Conservation (phyloP, 2,797 vertebrate genomes). For the Valencia hispanica region DNA sequence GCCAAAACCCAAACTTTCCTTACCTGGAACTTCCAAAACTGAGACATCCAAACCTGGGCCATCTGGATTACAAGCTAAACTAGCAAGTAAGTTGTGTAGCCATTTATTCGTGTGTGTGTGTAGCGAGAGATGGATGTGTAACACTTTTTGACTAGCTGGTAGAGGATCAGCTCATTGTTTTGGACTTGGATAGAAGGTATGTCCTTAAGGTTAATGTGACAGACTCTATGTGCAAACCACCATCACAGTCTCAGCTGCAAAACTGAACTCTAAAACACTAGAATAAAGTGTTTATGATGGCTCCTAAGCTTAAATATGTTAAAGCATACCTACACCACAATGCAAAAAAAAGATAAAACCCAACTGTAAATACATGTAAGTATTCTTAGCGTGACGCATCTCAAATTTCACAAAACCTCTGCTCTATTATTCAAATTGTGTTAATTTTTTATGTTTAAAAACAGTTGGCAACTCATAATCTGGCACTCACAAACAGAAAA, state of each 20-base stretch:
- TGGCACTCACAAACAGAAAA: not conserved
- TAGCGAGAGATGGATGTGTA: not conserved
- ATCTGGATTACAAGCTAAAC: slow-evolving; percentile 99
- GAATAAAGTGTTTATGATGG: not conserved
- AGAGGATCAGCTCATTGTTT: not conserved
- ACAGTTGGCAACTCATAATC: not conserved
- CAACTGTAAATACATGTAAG: not conserved
- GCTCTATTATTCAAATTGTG: not conserved
- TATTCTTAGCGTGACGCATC: not conserved
- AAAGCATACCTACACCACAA: not conserved
- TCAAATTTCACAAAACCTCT: not conserved
- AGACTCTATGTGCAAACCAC: not conserved
- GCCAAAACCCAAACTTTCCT: slow-evolving; percentile 99
- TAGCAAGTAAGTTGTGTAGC: slow-evolving; percentile 92
- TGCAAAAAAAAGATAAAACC: not conserved
- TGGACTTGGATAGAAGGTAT: not conserved
- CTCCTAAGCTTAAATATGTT: not conserved
- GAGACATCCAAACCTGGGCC: slow-evolving; percentile 99
- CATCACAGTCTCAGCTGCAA: not conserved
- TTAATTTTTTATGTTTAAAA: not conserved
- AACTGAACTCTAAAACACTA: not conserved
- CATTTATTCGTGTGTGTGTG: not conserved
- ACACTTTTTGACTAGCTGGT: not conserved
- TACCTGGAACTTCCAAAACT: slow-evolving; percentile 98
- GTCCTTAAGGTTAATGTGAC: not conserved